These are phyloP conservation scores for Azorinus chamasolen DNA, from an alignment of 2,888 invertebrate species.

Conservation along the genomic window DNA sequence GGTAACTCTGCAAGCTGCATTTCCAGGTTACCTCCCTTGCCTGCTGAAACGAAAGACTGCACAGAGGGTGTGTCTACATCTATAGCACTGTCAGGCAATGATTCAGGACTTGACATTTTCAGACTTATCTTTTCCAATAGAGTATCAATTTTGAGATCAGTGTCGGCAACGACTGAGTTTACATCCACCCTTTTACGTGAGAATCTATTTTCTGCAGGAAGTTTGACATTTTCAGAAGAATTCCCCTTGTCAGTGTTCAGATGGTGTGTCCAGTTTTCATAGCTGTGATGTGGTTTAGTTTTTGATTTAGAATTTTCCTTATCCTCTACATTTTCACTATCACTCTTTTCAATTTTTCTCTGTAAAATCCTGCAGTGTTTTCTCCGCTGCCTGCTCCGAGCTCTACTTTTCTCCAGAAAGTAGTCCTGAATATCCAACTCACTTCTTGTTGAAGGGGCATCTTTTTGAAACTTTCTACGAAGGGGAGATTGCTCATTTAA, in stretches of 20 bases:
- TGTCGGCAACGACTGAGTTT: slow-evolving; percentile 40
- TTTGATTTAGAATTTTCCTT: slow-evolving; percentile 44
- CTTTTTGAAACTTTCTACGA: slow-evolving; percentile 32
- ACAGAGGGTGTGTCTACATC: slow-evolving; percentile 74
- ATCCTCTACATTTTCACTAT: slow-evolving; percentile 25
- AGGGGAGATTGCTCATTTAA: slow-evolving; percentile 59
- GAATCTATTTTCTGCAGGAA: slow-evolving; percentile 4
- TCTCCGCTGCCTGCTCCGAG: slow-evolving; percentile 42
- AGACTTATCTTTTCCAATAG: slow-evolving; percentile 45
- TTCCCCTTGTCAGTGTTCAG: not conserved
- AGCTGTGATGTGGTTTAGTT: slow-evolving; percentile 16
- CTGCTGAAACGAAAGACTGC: slow-evolving; percentile 64
- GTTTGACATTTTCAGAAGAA: not conserved
- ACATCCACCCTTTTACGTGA: slow-evolving; percentile 38
- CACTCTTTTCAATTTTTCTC: slow-evolving; percentile 47
- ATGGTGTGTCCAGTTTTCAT: slow-evolving; percentile 1
- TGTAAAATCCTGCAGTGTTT: slow-evolving; percentile 52
- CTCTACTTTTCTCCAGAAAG: slow-evolving; percentile 42
- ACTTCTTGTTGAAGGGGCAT: slow-evolving; percentile 35
- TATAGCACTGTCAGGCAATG: slow-evolving; percentile 76
- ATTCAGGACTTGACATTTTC: slow-evolving; percentile 62
- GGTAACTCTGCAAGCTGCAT: too few species aligned
- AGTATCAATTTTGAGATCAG: slow-evolving; percentile 55
- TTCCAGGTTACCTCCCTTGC: slow-evolving; percentile 16
- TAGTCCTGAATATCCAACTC: slow-evolving; percentile 49